Evolutionary conservation across 2,888 invertebrate species (phyloP), one percentile per base, ranked within the genome.

Genomic region (Mimas tiliae): DNA sequence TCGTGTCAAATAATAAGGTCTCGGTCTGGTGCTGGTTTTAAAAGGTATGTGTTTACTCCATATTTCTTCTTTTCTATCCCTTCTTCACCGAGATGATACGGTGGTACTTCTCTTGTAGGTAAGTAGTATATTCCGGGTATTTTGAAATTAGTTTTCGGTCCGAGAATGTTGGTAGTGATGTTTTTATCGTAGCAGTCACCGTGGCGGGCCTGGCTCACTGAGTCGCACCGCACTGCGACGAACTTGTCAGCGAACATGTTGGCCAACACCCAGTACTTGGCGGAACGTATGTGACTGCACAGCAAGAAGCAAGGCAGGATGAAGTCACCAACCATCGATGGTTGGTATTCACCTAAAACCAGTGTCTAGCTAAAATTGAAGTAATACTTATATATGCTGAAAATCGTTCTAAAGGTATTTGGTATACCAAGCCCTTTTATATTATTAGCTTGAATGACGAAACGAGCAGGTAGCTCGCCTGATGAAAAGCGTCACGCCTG

Each of bases 281-380:
- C 89, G 0, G 93, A 74, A 2, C 90, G 83, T 0, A 90, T 74
- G 72, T 93, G 93, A 65, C 91, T 91, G 81, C 93, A 93, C 2
- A 91, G 71, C 62, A 83, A 79, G 68, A 92, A 85, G 71, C 92
- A 92, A 0, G 92, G 91, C 52, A 92, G 76, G 53, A 92, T 80
- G 76, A 91, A 88, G 66, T 81, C 76, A 1, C 82, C 79, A 4
- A 71, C 71, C 72, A 89, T 82, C 0, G 86, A 76, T 14, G 87
- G 84, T 71, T 93, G 93, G 73, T 77, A 91, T 80, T 93, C 93
- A 67, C 92, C 92, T 92, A 79, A 0, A 78, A 79, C 64, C 45
- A 51, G 6, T 42, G 8, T 0, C n/a, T n/a, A n/a, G n/a, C n/a
- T n/a, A n/a, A 21, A 52, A 11, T 47, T 34, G 14, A 50, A 64